phyloP scores from a whole-genome alignment of 2,113 vertebrate genomes.

The Peromyscus californicus region DNA sequence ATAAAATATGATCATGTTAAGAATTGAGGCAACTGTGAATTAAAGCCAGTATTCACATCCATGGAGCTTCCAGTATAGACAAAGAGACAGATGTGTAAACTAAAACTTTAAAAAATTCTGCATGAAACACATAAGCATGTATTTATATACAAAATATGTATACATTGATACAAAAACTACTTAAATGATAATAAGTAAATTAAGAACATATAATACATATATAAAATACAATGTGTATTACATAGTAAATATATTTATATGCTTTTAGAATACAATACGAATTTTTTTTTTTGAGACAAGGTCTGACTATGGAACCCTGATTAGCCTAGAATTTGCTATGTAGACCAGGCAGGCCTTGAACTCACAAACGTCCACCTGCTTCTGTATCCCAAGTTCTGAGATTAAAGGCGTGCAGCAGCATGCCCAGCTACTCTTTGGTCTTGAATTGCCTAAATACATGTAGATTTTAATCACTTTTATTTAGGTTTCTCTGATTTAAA shows the following conservation, averaged over 20 bases:
- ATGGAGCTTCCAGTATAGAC: neutral
- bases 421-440: neutral
- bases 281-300: neutral
- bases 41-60: neutral
- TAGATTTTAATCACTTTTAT: conserved; percentile 13
- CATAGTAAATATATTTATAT: neutral
- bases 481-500: conserved; percentile 23
- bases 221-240: neutral
- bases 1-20: neutral
- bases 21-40: neutral
- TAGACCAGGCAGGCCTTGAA: neutral
- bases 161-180: neutral
- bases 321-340: neutral
- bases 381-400: too few relatives aligned
- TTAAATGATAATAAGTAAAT: neutral
- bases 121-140: neutral
- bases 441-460: conserved; percentile 1
- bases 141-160: neutral
- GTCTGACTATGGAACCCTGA: neutral
- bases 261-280: neutral
- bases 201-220: neutral
- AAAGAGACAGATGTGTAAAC: neutral
- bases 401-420: neutral
- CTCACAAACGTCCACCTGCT: neutral
- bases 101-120: neutral